Evolutionary conservation across 2,888 invertebrate species (phyloP).

Genomic region (Cosmopolites sordidus): DNA sequence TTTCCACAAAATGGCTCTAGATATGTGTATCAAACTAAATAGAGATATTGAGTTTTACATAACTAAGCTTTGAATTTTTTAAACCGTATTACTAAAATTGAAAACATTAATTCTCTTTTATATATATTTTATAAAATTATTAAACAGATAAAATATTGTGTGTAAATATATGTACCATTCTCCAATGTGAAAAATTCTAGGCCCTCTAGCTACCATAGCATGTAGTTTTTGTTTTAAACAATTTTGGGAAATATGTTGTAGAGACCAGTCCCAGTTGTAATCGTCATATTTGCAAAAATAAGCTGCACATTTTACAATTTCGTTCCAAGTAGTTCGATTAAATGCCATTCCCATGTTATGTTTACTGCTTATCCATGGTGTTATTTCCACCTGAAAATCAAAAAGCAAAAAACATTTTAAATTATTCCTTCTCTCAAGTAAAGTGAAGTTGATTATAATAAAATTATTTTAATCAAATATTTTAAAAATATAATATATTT

Average conservation of each 20-base stretch:
- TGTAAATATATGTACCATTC: conserved; percentile 92
- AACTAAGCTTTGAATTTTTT: background rate
- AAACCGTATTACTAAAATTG: background rate
- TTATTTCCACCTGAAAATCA: conserved; percentile 73
- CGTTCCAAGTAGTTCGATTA: conserved; percentile 81
- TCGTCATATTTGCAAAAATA: conserved; percentile 96
- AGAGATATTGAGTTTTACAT: no score
- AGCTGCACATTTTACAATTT: conserved; percentile 73
- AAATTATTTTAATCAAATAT: no score
- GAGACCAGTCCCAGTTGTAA: conserved; percentile 99
- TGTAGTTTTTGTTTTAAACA: conserved; percentile 72
- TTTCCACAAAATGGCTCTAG: no score
- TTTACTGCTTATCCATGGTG: conserved; percentile 93
- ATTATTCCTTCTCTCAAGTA: no score
- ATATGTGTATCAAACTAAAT: no score
- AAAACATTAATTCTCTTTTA: no score
- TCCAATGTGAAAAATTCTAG: conserved; percentile 96
- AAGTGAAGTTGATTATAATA: no score
- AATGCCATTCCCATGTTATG: conserved; percentile 99
- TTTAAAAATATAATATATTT: no score
- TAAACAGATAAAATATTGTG: no score
- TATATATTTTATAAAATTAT: no score
- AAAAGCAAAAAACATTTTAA: background rate
- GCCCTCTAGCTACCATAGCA: conserved; percentile 87
- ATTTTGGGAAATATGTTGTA: conserved; percentile 86